Percentiles rank a stretch among this genome's conserved stretches.
Conservation (phyloP, 35 echinoderm and acorn worm genomes). For the Acanthaster planci region DNA sequence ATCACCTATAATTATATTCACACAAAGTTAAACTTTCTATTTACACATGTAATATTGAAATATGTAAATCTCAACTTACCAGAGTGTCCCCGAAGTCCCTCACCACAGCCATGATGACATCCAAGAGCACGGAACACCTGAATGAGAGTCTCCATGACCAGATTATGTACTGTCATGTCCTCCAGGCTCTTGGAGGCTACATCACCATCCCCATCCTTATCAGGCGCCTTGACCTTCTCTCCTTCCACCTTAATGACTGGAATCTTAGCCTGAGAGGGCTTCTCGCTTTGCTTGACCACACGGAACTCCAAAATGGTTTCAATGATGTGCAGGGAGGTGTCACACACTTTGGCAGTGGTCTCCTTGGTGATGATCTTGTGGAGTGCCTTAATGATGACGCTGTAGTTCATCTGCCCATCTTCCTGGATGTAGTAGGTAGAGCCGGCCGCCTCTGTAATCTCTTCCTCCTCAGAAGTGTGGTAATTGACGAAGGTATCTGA, state of each 20-base stretch:
- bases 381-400: constrained; percentile 84
- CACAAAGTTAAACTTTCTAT: background rate
- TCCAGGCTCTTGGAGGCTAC: constrained; percentile 70
- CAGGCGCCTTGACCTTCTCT: constrained; percentile 81
- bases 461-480: constrained; percentile 76
- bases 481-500: constrained; percentile 99
- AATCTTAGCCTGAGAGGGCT: constrained; percentile 67
- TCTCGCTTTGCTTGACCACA: constrained; percentile 84
- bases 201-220: constrained; percentile 74
- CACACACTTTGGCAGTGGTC: constrained; percentile 83
- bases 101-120: constrained; percentile 97
- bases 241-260: constrained; percentile 95
- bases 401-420: constrained; percentile 94
- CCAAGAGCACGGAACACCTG: constrained; percentile 88
- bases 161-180: constrained; percentile 95
- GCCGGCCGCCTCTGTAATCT: constrained; percentile 84
- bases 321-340: constrained; percentile 87
- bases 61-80: constrained; percentile 52
- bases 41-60: background rate
- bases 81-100: constrained; percentile 90
- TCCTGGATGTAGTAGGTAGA: constrained; percentile 94
- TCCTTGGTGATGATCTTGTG: constrained; percentile 92
- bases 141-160: constrained; percentile 91
- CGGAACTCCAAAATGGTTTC: constrained; percentile 93
- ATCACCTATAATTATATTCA: background rate